Evolutionary conservation across 2,113 vertebrate genomes (phyloP).

Genomic region (Siphamia tubifer): DNA sequence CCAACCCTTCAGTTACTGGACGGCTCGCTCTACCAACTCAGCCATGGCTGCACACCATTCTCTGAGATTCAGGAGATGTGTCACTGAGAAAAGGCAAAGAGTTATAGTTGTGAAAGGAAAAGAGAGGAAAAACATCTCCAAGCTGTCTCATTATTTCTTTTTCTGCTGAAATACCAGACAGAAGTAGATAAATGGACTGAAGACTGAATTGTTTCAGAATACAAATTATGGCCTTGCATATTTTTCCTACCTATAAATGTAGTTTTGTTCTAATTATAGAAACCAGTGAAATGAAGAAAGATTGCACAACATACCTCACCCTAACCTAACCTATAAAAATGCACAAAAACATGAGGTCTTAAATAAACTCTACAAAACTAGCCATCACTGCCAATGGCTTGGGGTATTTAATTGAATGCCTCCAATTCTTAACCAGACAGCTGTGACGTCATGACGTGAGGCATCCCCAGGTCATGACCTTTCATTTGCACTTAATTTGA

Average conservation of each 20-base stretch:
- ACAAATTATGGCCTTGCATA: background rate
- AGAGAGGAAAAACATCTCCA: background rate
- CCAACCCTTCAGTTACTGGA: too few species aligned
- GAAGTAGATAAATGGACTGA: background rate
- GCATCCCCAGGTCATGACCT: too few species aligned
- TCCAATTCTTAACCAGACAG: too few species aligned
- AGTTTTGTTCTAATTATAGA: background rate
- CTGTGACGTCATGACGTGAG: too few species aligned
- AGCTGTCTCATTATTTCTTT: conserved; percentile 12
- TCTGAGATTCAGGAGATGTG: conserved; percentile 32
- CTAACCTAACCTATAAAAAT: background rate
- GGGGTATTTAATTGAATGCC: too few species aligned
- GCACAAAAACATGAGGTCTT: background rate
- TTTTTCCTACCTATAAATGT: background rate
- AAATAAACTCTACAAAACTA: too few species aligned
- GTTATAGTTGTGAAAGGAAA: conserved; percentile 18
- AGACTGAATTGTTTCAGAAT: background rate
- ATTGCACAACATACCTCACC: background rate
- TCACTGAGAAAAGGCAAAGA: conserved; percentile 14
- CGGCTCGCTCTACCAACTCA: too few species aligned
- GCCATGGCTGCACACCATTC: too few species aligned
- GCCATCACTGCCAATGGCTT: too few species aligned
- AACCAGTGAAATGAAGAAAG: background rate
- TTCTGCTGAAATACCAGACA: background rate
- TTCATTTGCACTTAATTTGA: too few species aligned